Evolutionary conservation across 2,113 vertebrate species (phyloP).

Genomic region (Chaetops frenatus): DNA sequence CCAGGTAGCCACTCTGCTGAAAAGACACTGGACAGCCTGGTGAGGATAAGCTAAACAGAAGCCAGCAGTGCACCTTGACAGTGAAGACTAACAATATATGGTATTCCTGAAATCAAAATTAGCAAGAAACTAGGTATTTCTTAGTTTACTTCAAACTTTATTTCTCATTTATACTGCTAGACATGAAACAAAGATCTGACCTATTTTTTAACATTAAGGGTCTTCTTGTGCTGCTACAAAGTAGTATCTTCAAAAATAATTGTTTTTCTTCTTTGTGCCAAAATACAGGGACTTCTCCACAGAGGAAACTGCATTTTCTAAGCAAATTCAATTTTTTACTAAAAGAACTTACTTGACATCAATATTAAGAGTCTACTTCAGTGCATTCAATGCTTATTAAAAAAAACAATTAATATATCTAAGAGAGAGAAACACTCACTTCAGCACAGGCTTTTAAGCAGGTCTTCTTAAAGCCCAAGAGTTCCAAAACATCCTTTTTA

Average conservation of each 20-base stretch:
- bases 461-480: constrained; percentile 96
- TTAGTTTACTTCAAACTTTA: not conserved
- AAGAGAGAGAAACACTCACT: constrained; percentile 72
- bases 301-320: not conserved
- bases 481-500: constrained; percentile 78
- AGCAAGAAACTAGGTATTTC: not conserved
- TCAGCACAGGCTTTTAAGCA: constrained; percentile 98
- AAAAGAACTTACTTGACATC: not conserved
- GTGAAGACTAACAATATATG: not conserved
- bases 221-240: not conserved
- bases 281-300: not conserved
- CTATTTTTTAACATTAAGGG: not conserved
- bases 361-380: not conserved
- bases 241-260: not conserved
- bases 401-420: not conserved
- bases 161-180: not conserved
- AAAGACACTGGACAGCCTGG: not conserved
- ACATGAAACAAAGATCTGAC: not conserved
- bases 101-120: not conserved
- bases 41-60: not conserved
- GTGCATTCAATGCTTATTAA: not conserved
- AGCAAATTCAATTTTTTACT: not conserved
- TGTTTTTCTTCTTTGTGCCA: not conserved
- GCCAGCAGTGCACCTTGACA: not conserved
- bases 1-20: not conserved